These are phyloP conservation scores for Rallus crepitans DNA, from an alignment of 2,797 vertebrate genomes.

Conservation along the genomic window DNA sequence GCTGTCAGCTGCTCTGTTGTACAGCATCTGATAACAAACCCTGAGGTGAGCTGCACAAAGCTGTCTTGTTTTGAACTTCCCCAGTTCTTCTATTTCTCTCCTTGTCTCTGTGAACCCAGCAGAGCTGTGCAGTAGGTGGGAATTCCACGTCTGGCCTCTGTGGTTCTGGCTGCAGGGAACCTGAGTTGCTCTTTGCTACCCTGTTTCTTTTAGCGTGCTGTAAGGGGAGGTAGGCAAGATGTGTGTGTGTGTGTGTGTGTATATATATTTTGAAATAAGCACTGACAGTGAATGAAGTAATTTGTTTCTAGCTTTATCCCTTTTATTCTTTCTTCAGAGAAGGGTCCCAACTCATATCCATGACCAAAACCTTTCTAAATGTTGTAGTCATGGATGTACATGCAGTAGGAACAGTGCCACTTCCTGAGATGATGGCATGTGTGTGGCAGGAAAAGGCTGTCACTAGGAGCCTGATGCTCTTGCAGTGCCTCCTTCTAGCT, in stretches of 20 bases:
- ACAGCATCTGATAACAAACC: background rate
- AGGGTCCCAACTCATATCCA: background rate
- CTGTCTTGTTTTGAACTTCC: background rate
- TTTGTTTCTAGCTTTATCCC: background rate
- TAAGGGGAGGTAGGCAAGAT: background rate
- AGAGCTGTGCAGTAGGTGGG: background rate
- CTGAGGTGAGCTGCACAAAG: background rate
- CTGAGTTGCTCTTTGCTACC: background rate
- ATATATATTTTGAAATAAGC: background rate
- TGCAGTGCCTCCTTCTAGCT: background rate
- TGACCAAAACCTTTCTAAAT: background rate
- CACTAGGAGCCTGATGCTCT: background rate
- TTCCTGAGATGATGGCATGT: background rate
- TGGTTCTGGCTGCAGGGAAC: background rate
- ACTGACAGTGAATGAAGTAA: background rate
- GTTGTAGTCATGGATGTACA: fast-evolving
- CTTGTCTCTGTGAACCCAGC: fast-evolving
- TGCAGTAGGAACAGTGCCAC: fast-evolving
- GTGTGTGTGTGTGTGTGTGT: no score
- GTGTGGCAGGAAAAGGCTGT: background rate
- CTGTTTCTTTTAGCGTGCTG: background rate
- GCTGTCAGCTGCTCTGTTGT: background rate
- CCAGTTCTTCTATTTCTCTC: background rate
- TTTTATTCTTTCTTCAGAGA: background rate
- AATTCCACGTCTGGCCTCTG: background rate